Base-by-base conservation (phyloP, 2,888 invertebrate genomes). In the Timema cristinae region DNA sequence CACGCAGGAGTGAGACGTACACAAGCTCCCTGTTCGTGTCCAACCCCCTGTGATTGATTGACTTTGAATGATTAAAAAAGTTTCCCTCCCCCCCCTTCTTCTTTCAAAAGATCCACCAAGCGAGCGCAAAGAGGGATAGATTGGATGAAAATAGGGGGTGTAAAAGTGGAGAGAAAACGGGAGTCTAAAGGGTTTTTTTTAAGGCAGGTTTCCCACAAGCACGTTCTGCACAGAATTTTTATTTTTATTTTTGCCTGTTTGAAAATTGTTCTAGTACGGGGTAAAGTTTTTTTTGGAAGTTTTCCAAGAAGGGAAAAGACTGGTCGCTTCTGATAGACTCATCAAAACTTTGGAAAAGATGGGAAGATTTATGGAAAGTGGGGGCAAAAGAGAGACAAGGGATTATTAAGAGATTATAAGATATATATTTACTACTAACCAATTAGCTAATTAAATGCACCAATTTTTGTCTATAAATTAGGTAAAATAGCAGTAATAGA, bases 11-110 rank as follows among this genome's bases (percentile, higher is more conserved):
- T 32, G 32, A 32, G 32, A 32, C 32, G 32, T 32, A 32, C 32
- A 32, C 32, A 32, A 32, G 32, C 32, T 32, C 32, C 32, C 32
- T 32, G 32, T 32, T 32, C 32, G 32, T 32, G 32, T 32, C 32
- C 32, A 32, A 32, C 32, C 32, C 32, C 32, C 32, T 32, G 32
- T 32, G 32, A 32, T 32, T 32, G 32, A 32, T 32, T 82, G 78
- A 80, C 81, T 81, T 79, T 81, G 81, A 82, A 82, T 81, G 82
- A 82, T 82, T 81, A 81, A 82, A 81, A 80, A 81, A 80, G 72
- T 72, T 72, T 71, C 50, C 51, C 66, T 63, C 8, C 32, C 2
- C 47, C 47, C 47, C 32, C 13, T 8, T 9, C 47, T 5, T 13
- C 63, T 48, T 47, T 6, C 47, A 9, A 63, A 63, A 63, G 63